A percentile compares a stretch with the other conserved stretches of the same genome.
Conservation (phyloP, 2,113 vertebrate genomes). For the Dermatemys mawii region DNA sequence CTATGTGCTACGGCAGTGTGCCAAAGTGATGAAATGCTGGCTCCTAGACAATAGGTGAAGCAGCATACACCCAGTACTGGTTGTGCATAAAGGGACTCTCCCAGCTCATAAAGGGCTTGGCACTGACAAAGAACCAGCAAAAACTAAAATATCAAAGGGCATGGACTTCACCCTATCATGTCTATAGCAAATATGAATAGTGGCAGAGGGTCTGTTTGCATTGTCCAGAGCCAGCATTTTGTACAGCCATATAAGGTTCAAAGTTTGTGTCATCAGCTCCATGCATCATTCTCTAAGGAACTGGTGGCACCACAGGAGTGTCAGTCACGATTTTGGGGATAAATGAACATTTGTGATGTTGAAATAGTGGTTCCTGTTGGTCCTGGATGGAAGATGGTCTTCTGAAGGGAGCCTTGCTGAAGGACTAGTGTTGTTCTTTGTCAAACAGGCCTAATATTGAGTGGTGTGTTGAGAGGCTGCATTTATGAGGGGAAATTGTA, state of each 20-base stretch:
- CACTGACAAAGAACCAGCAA: conserved; percentile 51
- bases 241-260: background rate
- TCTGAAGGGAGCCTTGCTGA: background rate
- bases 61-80: conserved; percentile 74
- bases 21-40: conserved; percentile 73
- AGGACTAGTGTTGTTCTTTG: background rate
- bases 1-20: conserved; percentile 54
- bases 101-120: conserved; percentile 69
- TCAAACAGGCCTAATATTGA: background rate
- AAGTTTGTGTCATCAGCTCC: background rate
- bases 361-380: background rate
- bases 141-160: conserved; percentile 49
- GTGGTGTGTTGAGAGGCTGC: background rate
- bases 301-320: background rate
- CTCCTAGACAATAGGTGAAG: conserved; percentile 69
- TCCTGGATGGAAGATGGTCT: background rate
- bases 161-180: conserved; percentile 27
- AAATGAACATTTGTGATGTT: background rate
- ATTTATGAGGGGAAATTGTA: background rate
- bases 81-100: conserved; percentile 69
- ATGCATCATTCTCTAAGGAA: background rate
- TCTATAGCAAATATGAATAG: conserved; percentile 41
- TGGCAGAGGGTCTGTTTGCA: background rate
- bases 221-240: background rate
- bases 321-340: background rate